phyloP scores from a whole-genome alignment of 53 echinoderm and acorn worm species.

The Mesocentrotus franciscanus region DNA sequence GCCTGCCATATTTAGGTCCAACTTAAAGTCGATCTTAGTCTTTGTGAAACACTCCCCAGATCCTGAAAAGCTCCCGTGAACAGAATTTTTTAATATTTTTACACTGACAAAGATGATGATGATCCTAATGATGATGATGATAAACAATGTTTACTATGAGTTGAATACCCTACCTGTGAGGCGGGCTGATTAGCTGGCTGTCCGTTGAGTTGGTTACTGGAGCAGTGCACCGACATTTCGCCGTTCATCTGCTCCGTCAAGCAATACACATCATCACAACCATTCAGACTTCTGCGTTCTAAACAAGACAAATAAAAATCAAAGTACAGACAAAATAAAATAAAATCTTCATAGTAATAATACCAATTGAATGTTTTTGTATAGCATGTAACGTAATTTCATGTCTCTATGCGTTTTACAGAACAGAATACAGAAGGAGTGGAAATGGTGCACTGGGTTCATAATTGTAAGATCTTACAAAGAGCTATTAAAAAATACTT shows the following conservation, averaged over 20 bases:
- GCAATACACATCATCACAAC: constrained; percentile 66
- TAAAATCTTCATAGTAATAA: background rate
- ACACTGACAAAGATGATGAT: background rate
- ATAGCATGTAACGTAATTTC: background rate
- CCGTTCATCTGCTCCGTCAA: constrained; percentile 65
- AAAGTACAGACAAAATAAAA: background rate
- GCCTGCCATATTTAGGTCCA: no score
- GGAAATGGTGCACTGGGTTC: no score
- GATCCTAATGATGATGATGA: background rate
- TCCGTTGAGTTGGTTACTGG: constrained; percentile 60
- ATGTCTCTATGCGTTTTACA: no score
- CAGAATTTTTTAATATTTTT: no score
- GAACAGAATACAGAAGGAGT: no score
- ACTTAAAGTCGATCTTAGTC: no score
- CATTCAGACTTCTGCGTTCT: constrained; percentile 52
- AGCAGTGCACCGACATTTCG: constrained; percentile 70
- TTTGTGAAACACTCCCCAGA: no score
- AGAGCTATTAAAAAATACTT: no score
- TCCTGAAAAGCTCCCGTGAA: no score
- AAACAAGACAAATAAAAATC: background rate
- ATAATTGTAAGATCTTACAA: no score
- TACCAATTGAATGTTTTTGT: background rate
- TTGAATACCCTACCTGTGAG: constrained; percentile 13
- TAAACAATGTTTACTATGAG: no score
- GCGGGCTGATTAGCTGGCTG: constrained; percentile 63